Percentiles rank a stretch among this genome's conserved stretches.
These are phyloP conservation scores for Brotula barbata DNA, from an alignment of 2,797 vertebrate genomes.

Conservation along the genomic window DNA sequence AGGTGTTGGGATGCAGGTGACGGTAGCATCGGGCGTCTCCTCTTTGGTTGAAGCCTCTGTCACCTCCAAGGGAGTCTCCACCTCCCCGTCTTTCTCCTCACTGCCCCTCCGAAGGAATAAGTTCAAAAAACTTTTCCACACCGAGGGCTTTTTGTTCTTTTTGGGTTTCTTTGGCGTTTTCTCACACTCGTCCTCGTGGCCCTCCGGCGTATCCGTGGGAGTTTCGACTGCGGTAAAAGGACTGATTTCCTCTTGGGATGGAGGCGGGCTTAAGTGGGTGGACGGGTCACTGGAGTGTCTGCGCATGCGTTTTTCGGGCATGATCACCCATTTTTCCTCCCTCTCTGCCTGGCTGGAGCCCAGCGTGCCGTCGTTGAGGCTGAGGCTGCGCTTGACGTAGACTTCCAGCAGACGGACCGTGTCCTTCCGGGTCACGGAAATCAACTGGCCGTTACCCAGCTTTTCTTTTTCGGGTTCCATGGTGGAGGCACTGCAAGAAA, in stretches of 20 bases:
- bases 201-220: rapidly evolving
- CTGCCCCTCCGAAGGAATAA: slow-evolving; percentile 72
- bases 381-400: slow-evolving; percentile 78
- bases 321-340: slow-evolving; percentile 70
- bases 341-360: rapidly evolving
- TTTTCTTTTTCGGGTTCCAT: slow-evolving; percentile 57
- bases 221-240: not conserved
- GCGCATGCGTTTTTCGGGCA: slow-evolving; percentile 28
- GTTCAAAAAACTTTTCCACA: slow-evolving; percentile 79
- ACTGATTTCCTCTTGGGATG: not conserved
- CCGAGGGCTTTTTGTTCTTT: slow-evolving; percentile 71
- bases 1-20: slow-evolving; percentile 48
- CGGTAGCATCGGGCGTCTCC: not conserved
- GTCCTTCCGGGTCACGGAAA: slow-evolving; percentile 79
- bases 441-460: slow-evolving; percentile 65
- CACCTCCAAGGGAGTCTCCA: slow-evolving; percentile 45
- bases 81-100: slow-evolving; percentile 78
- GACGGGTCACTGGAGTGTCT: slow-evolving; percentile 77
- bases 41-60: not conserved
- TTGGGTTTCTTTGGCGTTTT: slow-evolving; percentile 43
- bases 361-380: slow-evolving; percentile 71
- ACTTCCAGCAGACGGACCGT: slow-evolving; percentile 81
- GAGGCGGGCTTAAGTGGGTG: slow-evolving; percentile 13
- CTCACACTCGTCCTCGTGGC: rapidly evolving
- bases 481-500: slow-evolving; percentile 13